Evolutionary conservation across 2,888 invertebrate species (phyloP).

Genomic region (Diachrysia chrysitis): DNA sequence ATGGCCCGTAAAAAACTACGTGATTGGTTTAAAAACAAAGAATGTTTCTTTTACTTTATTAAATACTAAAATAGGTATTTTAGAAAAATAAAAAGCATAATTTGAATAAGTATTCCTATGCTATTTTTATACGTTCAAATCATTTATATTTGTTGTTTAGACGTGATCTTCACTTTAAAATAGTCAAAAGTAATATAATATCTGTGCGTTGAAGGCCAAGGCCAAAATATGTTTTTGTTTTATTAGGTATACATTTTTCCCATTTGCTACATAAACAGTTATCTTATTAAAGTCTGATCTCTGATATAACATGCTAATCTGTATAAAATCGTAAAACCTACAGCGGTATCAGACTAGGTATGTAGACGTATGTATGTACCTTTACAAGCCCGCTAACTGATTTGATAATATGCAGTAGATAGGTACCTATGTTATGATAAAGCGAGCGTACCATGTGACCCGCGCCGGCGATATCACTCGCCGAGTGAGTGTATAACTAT

Average conservation of each 20-base stretch:
- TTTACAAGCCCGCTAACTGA: not conserved
- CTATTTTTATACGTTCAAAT: too few relatives aligned
- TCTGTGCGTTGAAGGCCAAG: not conserved
- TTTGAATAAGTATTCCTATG: too few relatives aligned
- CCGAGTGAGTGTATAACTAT: slow-evolving; percentile 11
- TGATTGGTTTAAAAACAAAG: too few relatives aligned
- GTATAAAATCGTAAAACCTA: not conserved
- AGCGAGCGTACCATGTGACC: slow-evolving; percentile 13
- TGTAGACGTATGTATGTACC: too few relatives aligned
- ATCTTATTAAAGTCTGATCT: not conserved
- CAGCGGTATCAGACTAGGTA: not conserved
- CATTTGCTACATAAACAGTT: not conserved
- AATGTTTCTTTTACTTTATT: too few relatives aligned
- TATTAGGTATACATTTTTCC: not conserved
- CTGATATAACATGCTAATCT: not conserved
- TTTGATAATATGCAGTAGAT: not conserved
- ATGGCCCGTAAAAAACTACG: too few relatives aligned
- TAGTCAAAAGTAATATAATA: too few relatives aligned
- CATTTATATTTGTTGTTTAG: too few relatives aligned
- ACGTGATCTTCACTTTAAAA: too few relatives aligned
- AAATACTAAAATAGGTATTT: too few relatives aligned
- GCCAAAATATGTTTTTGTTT: not conserved
- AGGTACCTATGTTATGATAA: not conserved
- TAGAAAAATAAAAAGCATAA: too few relatives aligned
- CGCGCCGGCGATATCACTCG: slow-evolving; percentile 14